A percentile compares a stretch with the other conserved stretches of the same genome.
phyloP scores from a whole-genome alignment of 2,888 invertebrate species.

The Eupithecia inturbata region DNA sequence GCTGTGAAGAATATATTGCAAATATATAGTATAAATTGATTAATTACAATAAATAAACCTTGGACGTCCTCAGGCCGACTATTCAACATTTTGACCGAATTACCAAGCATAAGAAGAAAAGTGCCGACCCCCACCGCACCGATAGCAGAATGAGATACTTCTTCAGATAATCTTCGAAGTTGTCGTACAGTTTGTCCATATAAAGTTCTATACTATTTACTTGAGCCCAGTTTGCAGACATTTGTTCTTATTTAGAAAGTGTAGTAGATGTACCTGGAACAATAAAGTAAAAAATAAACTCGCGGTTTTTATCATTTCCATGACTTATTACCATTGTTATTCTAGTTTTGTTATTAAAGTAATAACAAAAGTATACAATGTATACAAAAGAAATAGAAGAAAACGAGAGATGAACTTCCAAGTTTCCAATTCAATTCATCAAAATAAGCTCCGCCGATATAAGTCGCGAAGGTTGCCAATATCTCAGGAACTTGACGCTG shows the following conservation, averaged over 20 bases:
- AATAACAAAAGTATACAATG: no score
- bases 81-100: slow-evolving; percentile 20
- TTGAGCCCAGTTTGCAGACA: slow-evolving; percentile 56
- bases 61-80: slow-evolving; percentile 6
- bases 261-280: slow-evolving; percentile 73
- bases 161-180: slow-evolving; percentile 64
- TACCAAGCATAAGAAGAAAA: slow-evolving; percentile 50
- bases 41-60: slow-evolving; percentile 14
- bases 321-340: neutral
- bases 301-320: no score
- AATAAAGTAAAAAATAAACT: slow-evolving; percentile 4
- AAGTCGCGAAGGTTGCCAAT: slow-evolving; percentile 23
- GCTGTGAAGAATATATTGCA: neutral
- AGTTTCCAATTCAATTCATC: slow-evolving; percentile 25
- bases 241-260: slow-evolving; percentile 63
- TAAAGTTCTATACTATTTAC: slow-evolving; percentile 57
- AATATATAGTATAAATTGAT: neutral
- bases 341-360: neutral
- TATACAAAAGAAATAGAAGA: no score
- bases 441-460: slow-evolving; percentile 17
- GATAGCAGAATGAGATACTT: slow-evolving; percentile 63
- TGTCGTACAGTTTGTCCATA: slow-evolving; percentile 62
- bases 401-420: slow-evolving; percentile 9
- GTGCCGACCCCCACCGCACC: slow-evolving; percentile 55
- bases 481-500: slow-evolving; percentile 20